Evolutionary conservation across 2,113 vertebrate genomes (phyloP).

Genomic region (Conger conger): DNA sequence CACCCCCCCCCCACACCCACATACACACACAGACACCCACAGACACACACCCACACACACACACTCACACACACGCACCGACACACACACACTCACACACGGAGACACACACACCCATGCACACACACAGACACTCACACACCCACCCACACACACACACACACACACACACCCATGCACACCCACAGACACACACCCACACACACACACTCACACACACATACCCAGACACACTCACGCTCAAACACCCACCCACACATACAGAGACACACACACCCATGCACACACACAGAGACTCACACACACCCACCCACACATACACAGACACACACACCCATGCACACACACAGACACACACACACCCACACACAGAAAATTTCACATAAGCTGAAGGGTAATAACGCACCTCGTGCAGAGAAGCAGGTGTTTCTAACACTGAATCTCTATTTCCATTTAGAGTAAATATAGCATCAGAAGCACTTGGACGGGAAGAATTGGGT

Average conservation of each 20-base stretch:
- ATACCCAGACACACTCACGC: neutral
- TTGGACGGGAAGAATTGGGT: neutral
- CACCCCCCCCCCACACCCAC: no score
- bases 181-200: neutral
- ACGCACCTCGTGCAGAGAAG: neutral
- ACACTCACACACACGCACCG: neutral
- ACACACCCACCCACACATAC: neutral
- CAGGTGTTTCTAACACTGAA: neutral
- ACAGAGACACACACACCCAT: no score
- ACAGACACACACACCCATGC: neutral
- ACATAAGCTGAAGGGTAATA: neutral
- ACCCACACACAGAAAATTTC: neutral
- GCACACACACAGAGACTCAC: neutral
- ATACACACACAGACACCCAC: neutral
- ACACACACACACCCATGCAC: neutral
- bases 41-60: neutral
- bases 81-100: no score
- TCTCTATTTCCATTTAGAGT: neutral
- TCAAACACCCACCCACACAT: neutral
- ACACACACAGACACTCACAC: neutral
- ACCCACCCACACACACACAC: neutral
- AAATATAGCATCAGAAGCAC: neutral
- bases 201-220: neutral
- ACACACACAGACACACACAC: neutral
- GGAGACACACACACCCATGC: neutral